A percentile compares a stretch with the other conserved stretches of the same genome.
These are phyloP conservation scores for Chrysotoxum bicinctum DNA, from an alignment of 2,888 invertebrate species.

Conservation along the genomic window DNA sequence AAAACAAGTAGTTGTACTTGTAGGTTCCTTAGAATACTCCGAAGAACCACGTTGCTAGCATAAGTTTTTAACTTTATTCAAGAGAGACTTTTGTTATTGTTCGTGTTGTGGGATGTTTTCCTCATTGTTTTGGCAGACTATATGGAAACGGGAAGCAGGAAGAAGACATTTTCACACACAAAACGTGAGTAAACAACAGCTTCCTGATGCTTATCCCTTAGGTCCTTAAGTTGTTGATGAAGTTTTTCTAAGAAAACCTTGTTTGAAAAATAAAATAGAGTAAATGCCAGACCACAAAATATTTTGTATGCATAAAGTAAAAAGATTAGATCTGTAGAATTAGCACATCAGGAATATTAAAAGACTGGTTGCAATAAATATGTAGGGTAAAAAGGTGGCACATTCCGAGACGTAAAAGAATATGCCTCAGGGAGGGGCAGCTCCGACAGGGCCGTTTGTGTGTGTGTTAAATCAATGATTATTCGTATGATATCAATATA, in stretches of 20 bases:
- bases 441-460: no score
- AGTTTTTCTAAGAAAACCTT: not conserved
- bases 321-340: not conserved
- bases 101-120: slow-evolving; percentile 22
- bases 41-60: slow-evolving; percentile 8
- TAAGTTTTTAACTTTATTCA: slow-evolving; percentile 20
- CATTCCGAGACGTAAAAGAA: no score
- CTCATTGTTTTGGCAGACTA: slow-evolving; percentile 1
- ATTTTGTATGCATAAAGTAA: not conserved
- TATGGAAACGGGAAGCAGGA: not conserved
- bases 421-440: no score
- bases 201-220: slow-evolving; percentile 6
- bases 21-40: not conserved
- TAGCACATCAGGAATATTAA: not conserved
- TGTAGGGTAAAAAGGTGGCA: not conserved
- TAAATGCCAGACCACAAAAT: slow-evolving; percentile 11
- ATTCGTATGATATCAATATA: no score
- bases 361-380: not conserved
- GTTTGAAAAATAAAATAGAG: not conserved
- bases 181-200: slow-evolving; percentile 7
- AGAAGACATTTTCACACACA: slow-evolving; percentile 15
- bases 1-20: not conserved
- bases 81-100: slow-evolving; percentile 9
- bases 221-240: not conserved
- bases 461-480: no score